Base-by-base conservation (phyloP, 2,888 invertebrate genomes). In the Callyntrura sp. region DNA sequence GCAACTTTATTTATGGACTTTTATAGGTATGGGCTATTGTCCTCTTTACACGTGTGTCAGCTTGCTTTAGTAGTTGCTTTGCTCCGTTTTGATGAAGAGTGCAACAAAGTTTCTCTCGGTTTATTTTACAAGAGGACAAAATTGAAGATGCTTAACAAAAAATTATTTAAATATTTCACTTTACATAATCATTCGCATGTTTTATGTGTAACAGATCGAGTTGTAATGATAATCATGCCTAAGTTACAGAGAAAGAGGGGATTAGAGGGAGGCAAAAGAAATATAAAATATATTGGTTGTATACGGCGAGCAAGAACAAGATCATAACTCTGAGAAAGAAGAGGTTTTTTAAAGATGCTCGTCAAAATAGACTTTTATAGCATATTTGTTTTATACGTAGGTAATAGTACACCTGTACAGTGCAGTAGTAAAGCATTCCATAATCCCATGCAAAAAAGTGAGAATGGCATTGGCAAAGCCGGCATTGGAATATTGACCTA, bases 281-380 rank as follows among this genome's bases (percentile, higher is more conserved):
- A 51, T 55, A 78, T 55, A 28, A 45, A 68, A 48, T 25, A 48
- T 70, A 70, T 70, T 70, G 20, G 12, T 70, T 78, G 78, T 78
- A 78, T 28, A 55, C 17, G 78, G 55, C 55, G 28, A 78, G 51
- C 78, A 78, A 78, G 78, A 78, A 78, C 78, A 78, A 78, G 78
- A 55, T 51, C 55, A 78, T 78, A 78, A 55, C 17, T 78, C 28
- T 78, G 28, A 9, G n/a, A n/a, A n/a, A n/a, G n/a, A 28, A 35
- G n/a, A 14, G 55, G n/a, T 55, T 55, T 55, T 55, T 55, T 5
- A 14, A 55, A 11, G 55, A 55, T 14, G 55, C 12, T 55, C 3
- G 55, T 55, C 3, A n/a, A n/a, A 14, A 9, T 14, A 5, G 5
- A 45, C 45, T 45, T 45, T 8, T 45, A 45, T 45, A 45, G 11